Evolutionary conservation across 2,888 invertebrate species (phyloP).

Genomic region (Diarsia dahlii): DNA sequence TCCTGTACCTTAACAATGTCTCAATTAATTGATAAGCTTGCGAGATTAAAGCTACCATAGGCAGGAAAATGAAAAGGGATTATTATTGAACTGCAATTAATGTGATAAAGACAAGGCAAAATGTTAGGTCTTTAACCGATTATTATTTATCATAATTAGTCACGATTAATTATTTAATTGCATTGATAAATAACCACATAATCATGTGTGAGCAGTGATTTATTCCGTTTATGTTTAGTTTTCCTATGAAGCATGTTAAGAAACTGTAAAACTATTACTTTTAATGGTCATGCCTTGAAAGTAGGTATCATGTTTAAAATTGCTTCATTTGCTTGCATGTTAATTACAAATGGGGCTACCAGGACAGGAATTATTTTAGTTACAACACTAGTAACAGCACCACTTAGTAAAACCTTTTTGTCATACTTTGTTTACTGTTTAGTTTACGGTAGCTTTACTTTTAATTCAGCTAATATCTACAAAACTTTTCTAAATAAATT

Average conservation of each 20-base stretch:
- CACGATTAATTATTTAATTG: conserved; percentile 9
- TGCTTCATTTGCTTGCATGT: conserved; percentile 34
- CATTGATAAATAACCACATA: conserved; percentile 7
- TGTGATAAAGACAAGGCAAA: conserved; percentile 14
- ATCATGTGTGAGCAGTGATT: conserved; percentile 14
- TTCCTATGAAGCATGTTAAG: conserved; percentile 13
- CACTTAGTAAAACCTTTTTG: neutral
- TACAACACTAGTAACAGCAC: neutral
- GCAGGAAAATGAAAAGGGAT: neutral
- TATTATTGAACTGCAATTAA: neutral
- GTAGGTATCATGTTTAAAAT: conserved; percentile 34
- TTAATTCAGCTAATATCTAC: neutral
- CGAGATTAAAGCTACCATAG: neutral
- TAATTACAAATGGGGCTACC: conserved; percentile 19
- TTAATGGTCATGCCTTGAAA: conserved; percentile 10
- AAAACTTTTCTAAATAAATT: neutral
- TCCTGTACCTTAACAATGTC: neutral
- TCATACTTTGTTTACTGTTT: neutral
- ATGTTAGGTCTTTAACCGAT: neutral
- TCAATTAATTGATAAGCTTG: conserved; percentile 11
- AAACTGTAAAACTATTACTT: conserved; percentile 19
- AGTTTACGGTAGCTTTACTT: neutral
- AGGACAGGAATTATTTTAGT: conserved; percentile 4
- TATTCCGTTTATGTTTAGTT: neutral
- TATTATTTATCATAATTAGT: conserved; percentile 8